Evolutionary conservation across 92 coral and sea anemone genomes (phyloP).

Genomic region (Heliopora coerulea): DNA sequence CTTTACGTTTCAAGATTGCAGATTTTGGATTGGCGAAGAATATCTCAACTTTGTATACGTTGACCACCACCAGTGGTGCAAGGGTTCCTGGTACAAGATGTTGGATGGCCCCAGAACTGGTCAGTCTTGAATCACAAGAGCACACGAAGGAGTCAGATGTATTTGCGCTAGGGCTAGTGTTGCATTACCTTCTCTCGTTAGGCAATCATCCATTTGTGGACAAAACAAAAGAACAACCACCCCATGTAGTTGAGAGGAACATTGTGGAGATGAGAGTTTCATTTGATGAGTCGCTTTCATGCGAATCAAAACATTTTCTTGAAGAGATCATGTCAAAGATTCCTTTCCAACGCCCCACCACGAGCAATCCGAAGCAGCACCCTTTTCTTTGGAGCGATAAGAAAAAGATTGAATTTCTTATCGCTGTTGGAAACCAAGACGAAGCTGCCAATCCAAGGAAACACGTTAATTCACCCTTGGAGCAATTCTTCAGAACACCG

Average conservation of each 20-base stretch:
- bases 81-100: constrained; percentile 38
- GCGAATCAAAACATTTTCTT: constrained; percentile 23
- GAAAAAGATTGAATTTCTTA: constrained; percentile 33
- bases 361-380: constrained; percentile 16
- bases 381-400: constrained; percentile 37
- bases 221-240: constrained; percentile 19
- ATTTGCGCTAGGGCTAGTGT: constrained; percentile 37
- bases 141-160: constrained; percentile 34
- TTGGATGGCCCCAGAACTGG: constrained; percentile 50
- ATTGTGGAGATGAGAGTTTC: constrained; percentile 5
- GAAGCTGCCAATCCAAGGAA: constrained; percentile 41
- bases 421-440: constrained; percentile 45
- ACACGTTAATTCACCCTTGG: constrained; percentile 14
- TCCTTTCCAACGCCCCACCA: constrained; percentile 16
- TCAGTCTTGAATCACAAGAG: constrained; percentile 1
- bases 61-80: neutral
- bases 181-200: constrained; percentile 28
- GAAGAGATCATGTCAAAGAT: constrained; percentile 13
- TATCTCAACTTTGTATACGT: neutral
- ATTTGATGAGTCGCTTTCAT: constrained; percentile 8
- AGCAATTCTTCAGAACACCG: constrained; percentile 21
- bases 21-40: constrained; percentile 43
- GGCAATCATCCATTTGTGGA: constrained; percentile 39
- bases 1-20: constrained; percentile 43
- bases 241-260: constrained; percentile 30